These are phyloP conservation scores for Oasisia sp. DNA, from an alignment of 2,888 invertebrate species.

Conservation along the genomic window DNA sequence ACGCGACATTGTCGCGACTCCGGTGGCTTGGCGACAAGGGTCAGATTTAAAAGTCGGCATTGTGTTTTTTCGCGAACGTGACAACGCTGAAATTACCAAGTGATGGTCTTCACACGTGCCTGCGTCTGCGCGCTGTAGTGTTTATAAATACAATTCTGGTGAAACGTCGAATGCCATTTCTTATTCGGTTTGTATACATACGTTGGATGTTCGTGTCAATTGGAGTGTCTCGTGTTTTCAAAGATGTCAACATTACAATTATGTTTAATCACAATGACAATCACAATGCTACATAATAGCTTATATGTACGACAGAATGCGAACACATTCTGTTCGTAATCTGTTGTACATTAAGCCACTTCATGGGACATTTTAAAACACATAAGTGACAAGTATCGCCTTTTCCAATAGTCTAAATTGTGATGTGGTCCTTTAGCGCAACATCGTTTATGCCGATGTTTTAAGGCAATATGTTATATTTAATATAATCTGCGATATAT, in stretches of 20 bases:
- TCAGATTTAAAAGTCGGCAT: neutral
- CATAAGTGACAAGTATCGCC: too few species aligned
- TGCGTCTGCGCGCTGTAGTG: neutral
- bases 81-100: neutral
- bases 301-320: too few species aligned
- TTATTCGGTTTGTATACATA: too few species aligned
- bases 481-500: too few species aligned
- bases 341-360: too few species aligned
- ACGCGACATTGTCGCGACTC: neutral
- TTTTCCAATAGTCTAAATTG: too few species aligned
- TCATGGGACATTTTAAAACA: too few species aligned
- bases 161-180: too few species aligned
- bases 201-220: neutral
- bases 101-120: neutral
- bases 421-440: too few species aligned
- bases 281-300: neutral
- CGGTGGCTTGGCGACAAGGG: neutral
- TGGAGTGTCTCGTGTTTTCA: neutral
- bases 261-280: neutral
- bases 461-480: too few species aligned
- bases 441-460: too few species aligned
- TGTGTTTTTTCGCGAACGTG: neutral
- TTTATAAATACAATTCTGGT: neutral
- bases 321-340: too few species aligned
- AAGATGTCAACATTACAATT: neutral